Percentiles rank a stretch among this genome's conserved stretches.
Evolutionary conservation across 2,113 vertebrate genomes (phyloP).

Genomic region (Sylvilagus bachmani): DNA sequence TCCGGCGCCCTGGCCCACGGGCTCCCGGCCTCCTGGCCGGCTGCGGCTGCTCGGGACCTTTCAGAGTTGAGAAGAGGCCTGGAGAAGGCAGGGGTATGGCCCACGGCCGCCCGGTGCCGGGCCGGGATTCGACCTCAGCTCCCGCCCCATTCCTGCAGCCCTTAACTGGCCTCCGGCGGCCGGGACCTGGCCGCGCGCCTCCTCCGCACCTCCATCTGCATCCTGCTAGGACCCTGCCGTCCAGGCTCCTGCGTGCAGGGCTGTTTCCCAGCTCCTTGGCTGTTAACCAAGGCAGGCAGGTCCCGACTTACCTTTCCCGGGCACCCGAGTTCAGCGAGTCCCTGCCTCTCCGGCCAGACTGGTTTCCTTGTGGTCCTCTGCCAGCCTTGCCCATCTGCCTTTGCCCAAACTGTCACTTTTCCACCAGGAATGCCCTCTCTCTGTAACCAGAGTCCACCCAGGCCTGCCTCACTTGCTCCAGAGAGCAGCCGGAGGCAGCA

Average conservation of each 20-base stretch:
- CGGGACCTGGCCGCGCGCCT: background rate
- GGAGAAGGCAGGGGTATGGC: background rate
- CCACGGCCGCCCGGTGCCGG: background rate
- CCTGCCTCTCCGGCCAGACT: slow-evolving; percentile 61
- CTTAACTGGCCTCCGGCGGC: background rate
- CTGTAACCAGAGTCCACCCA: slow-evolving; percentile 24
- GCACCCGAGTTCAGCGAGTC: slow-evolving; percentile 60
- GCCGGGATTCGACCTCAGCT: background rate
- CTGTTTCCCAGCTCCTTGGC: slow-evolving; percentile 45
- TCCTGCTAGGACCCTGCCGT: background rate
- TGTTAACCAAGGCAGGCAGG: slow-evolving; percentile 58
- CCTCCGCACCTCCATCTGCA: background rate
- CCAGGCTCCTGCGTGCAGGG: background rate
- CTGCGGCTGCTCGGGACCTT: background rate
- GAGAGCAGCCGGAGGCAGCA: background rate
- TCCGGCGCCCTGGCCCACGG: no score
- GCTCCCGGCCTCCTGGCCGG: no score
- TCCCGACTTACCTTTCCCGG: slow-evolving; percentile 51
- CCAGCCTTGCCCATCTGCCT: slow-evolving; percentile 63
- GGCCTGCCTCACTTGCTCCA: background rate
- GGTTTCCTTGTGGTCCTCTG: slow-evolving; percentile 54
- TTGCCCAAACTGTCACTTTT: slow-evolving; percentile 45
- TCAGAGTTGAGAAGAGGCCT: slow-evolving; percentile 1
- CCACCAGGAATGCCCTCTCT: background rate
- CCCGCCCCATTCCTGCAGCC: background rate